A percentile compares a stretch with the other conserved stretches of the same genome.
These are phyloP conservation scores for Trididemnum miniatum DNA, from an alignment of 23 tunicate species.

Conservation along the genomic window DNA sequence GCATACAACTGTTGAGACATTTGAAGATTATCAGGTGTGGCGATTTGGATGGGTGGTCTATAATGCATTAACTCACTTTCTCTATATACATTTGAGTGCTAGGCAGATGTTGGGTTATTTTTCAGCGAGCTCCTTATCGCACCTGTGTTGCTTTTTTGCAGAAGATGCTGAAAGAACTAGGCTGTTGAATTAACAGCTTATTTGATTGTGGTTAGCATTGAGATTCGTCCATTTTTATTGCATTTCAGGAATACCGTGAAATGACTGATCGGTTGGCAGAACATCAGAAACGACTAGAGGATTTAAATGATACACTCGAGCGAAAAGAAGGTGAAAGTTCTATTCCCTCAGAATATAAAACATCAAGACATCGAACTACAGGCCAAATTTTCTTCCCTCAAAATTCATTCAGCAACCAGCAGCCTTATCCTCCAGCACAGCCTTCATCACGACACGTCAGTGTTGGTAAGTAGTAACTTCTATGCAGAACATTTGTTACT, in stretches of 20 bases:
- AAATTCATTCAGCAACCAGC: neutral
- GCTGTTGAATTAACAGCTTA: no score
- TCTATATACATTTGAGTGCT: neutral
- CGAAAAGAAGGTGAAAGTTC: slow-evolving; percentile 19
- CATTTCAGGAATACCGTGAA: slow-evolving; percentile 74
- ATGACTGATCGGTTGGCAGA: slow-evolving; percentile 79
- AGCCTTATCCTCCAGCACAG: neutral
- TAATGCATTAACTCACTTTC: neutral
- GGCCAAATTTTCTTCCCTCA: slow-evolving; percentile 41
- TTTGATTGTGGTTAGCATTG: no score
- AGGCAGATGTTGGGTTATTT: no score
- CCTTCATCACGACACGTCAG: slow-evolving; percentile 15
- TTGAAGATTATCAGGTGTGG: no score
- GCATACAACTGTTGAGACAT: no score
- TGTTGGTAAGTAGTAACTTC: slow-evolving; percentile 16
- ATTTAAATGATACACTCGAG: slow-evolving; percentile 62
- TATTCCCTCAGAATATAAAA: neutral
- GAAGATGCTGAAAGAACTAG: no score
- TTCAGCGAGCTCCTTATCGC: no score
- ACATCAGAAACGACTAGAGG: slow-evolving; percentile 65
- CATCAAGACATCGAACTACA: neutral
- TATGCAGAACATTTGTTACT: neutral
- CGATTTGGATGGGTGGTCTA: no score
- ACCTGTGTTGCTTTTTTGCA: no score
- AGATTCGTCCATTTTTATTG: no score